A percentile compares a stretch with the other conserved stretches of the same genome.
phyloP scores from a whole-genome alignment of 1,140 invertebrate genomes.

The Asbolus verrucosus region DNA sequence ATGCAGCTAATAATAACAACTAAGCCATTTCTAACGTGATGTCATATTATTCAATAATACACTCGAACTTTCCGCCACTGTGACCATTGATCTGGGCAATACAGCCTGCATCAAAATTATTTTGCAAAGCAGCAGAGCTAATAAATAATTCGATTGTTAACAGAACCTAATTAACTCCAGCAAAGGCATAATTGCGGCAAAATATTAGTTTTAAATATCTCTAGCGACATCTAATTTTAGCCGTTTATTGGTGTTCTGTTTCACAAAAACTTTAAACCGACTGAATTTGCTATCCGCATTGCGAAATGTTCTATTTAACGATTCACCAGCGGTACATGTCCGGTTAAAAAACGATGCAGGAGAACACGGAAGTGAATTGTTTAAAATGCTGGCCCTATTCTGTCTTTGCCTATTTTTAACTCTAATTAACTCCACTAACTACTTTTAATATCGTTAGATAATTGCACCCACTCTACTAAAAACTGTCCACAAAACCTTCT shows the following conservation, averaged over 20 bases:
- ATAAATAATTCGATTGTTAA: conserved; percentile 4
- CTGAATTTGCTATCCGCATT: conserved; percentile 51
- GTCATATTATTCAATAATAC: too few relatives aligned
- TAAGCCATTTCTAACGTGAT: conserved; percentile 15
- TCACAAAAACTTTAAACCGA: conserved; percentile 46
- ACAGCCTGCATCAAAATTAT: too few relatives aligned
- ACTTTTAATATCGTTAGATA: conserved; percentile 14
- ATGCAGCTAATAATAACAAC: conserved; percentile 7
- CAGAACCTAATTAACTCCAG: conserved; percentile 20
- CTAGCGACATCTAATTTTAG: conserved; percentile 49
- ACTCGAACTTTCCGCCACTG: too few relatives aligned
- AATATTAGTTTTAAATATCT: conserved; percentile 47
- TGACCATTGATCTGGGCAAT: too few relatives aligned
- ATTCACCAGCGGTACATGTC: conserved; percentile 50
- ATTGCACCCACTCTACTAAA: background rate
- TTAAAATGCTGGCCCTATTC: conserved; percentile 44
- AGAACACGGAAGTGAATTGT: conserved; percentile 47
- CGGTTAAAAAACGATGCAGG: conserved; percentile 52
- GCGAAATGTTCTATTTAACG: conserved; percentile 51
- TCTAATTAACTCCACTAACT: conserved; percentile 29
- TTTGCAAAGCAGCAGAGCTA: too few relatives aligned
- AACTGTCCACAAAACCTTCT: background rate
- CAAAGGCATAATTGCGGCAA: conserved; percentile 15
- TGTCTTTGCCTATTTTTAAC: conserved; percentile 23
- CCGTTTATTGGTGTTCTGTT: conserved; percentile 37